phyloP scores from a whole-genome alignment of 2,888 invertebrate species.

The Hydroisotoma schaefferi region DNA sequence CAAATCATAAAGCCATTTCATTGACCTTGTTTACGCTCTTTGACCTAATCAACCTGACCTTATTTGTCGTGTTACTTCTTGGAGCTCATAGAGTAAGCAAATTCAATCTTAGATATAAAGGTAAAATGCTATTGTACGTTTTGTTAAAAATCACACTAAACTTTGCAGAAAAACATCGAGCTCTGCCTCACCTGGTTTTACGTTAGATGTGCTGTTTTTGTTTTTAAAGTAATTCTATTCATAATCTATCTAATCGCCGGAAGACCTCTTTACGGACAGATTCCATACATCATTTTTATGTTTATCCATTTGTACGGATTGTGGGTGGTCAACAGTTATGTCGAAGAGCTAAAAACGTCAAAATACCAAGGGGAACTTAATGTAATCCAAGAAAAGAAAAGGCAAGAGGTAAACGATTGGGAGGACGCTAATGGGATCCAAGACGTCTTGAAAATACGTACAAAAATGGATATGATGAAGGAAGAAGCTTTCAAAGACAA shows the following conservation, averaged over 20 bases:
- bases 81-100: slow-evolving; percentile 29
- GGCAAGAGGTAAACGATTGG: slow-evolving; percentile 3
- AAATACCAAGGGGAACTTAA: slow-evolving; percentile 9
- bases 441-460: too few species aligned
- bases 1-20: slow-evolving; percentile 37
- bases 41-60: slow-evolving; percentile 25
- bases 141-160: not conserved
- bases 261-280: slow-evolving; percentile 35
- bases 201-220: slow-evolving; percentile 42
- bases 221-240: slow-evolving; percentile 43
- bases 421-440: too few species aligned
- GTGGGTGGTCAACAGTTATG: slow-evolving; percentile 41
- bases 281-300: slow-evolving; percentile 45
- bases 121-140: too few species aligned
- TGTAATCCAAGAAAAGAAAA: slow-evolving; percentile 19
- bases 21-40: slow-evolving; percentile 34
- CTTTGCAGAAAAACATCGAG: slow-evolving; percentile 32
- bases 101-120: too few species aligned
- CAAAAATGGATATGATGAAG: too few species aligned
- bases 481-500: too few species aligned
- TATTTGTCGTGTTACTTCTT: slow-evolving; percentile 28
- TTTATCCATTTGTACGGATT: slow-evolving; percentile 41
- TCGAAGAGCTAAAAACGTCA: slow-evolving; percentile 32
- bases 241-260: slow-evolving; percentile 43
- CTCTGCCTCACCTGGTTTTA: slow-evolving; percentile 46